A percentile compares a stretch with the other conserved stretches of the same genome.
These are phyloP conservation scores for Hydropotes inermis DNA, from an alignment of 2,113 vertebrate species.

Conservation along the genomic window DNA sequence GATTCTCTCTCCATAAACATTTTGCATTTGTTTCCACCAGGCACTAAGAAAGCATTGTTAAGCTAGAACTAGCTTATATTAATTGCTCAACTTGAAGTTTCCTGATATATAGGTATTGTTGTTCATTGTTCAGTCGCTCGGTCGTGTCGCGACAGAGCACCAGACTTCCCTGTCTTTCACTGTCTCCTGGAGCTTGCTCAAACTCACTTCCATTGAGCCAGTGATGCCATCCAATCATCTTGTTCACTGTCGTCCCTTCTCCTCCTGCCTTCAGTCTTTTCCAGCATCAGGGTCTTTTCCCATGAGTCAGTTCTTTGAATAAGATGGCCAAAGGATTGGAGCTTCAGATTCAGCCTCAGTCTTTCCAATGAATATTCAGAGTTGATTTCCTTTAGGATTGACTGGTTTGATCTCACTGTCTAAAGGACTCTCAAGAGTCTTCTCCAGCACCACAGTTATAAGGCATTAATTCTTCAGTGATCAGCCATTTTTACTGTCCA, in stretches of 20 bases:
- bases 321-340: background rate
- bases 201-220: background rate
- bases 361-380: background rate
- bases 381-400: background rate
- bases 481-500: background rate
- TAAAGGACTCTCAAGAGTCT: background rate
- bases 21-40: background rate
- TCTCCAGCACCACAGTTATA: background rate
- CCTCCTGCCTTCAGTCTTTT: background rate
- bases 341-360: background rate
- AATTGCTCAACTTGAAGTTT: background rate
- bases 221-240: background rate
- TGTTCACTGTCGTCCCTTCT: accelerated
- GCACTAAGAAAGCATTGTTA: background rate
- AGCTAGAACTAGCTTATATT: background rate
- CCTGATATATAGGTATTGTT: accelerated
- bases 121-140: background rate
- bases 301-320: background rate
- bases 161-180: background rate
- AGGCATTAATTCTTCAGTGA: background rate
- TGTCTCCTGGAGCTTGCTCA: background rate
- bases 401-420: background rate
- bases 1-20: background rate
- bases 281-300: background rate
- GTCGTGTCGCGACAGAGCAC: accelerated